Conservation (phyloP, 2,888 invertebrate genomes). For the Gibbula magus region DNA sequence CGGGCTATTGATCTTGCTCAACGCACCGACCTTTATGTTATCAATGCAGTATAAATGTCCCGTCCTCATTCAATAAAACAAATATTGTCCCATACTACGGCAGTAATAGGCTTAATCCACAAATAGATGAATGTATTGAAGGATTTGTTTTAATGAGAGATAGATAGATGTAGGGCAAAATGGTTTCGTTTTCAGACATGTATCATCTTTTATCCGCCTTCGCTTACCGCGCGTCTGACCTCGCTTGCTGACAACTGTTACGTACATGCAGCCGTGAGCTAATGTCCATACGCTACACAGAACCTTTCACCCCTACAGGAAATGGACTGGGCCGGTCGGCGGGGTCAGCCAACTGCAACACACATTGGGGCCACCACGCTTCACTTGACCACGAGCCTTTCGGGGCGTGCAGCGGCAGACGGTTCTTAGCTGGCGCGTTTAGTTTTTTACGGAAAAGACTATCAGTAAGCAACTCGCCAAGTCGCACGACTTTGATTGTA, state of each 20-base stretch:
- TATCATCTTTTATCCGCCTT: slow-evolving; percentile 3
- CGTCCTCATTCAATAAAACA: too few species aligned
- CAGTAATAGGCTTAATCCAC: too few species aligned
- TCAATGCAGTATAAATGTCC: too few species aligned
- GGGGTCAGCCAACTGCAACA: slow-evolving; percentile 61
- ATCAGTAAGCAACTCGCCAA: slow-evolving; percentile 19
- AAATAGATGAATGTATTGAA: too few species aligned
- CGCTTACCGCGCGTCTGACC: neutral
- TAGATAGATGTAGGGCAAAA: too few species aligned
- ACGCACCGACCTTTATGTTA: too few species aligned
- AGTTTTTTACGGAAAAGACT: slow-evolving; percentile 21
- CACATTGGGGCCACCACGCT: slow-evolving; percentile 59
- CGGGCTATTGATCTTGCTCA: neutral
- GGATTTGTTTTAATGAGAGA: too few species aligned
- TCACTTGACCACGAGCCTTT: slow-evolving; percentile 60
- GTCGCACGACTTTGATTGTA: neutral
- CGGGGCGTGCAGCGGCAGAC: slow-evolving; percentile 33
- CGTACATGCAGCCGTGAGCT: slow-evolving; percentile 36
- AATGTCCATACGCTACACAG: slow-evolving; percentile 36
- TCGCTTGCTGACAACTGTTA: slow-evolving; percentile 35
- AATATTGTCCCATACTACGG: too few species aligned
- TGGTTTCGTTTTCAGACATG: neutral
- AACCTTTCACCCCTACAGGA: slow-evolving; percentile 47
- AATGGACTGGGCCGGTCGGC: slow-evolving; percentile 58
- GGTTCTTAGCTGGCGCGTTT: slow-evolving; percentile 24